Evolutionary conservation across 2,113 vertebrate species (phyloP), one percentile per base, ranked within the genome.

Genomic region (Nicator chloris): DNA sequence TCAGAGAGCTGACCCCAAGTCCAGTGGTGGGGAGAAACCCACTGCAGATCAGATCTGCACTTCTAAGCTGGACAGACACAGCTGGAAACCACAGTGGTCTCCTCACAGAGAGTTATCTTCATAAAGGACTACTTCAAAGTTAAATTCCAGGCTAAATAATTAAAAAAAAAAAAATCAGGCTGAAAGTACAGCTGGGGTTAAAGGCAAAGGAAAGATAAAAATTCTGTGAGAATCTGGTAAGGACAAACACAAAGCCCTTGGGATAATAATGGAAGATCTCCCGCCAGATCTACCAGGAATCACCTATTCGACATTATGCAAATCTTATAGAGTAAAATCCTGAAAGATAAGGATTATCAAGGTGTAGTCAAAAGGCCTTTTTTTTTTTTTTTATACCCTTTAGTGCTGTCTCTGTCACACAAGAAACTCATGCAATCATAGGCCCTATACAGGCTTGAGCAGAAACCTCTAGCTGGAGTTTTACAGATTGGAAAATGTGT

Each of bases 371-470:
- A 92, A 79, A 68, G 9, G 1, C 1, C 4, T 85, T 76, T 30
- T 22, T 64, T 31, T 24, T 54, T 30, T n/a, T 44, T 77, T 88
- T 54, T 17, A 57, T 17, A 57, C 10, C 7, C 4, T 24, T 49
- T n/a, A 40, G 8, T 57, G 13, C 9, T 18, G 2, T 26, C 33
- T 53, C 14, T 91, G 33, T 64, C 45, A 31, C 26, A 61, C 23
- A 59, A 60, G 40, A 42, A 65, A 40, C 14, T 42, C 14, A 9
- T 19, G 3, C 0, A 0, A 31, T 26, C 35, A 45, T 4, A 80
- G n/a, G 12, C 16, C 18, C 21, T 22, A 2, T 9, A 35, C 9
- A 81, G 37, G 20, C 47, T 86, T 64, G 27, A 72, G 26, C 20
- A 90, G 42, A 82, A 82, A 23, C 27, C 17, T 90, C 47, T 72